phyloP scores from a whole-genome alignment of 2,888 invertebrate genomes.

The Mesorhabditis belari region DNA sequence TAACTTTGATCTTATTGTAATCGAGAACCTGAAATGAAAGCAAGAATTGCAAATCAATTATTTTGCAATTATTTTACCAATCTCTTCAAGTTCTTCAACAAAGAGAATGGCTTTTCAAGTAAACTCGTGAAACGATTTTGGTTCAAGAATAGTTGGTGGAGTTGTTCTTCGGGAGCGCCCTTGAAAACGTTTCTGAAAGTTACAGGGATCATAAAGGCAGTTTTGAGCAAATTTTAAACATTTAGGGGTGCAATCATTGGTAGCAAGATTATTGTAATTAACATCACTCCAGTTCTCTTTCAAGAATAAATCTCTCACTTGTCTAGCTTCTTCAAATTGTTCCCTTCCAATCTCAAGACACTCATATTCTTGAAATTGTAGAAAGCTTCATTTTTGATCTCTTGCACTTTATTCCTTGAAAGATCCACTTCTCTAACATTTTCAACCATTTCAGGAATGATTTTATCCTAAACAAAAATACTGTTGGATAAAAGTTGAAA shows the following conservation, averaged over 20 bases:
- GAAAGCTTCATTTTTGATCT: constrained; percentile 17
- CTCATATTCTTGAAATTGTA: constrained; percentile 10
- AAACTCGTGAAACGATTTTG: constrained; percentile 14
- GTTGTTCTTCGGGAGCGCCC: constrained; percentile 8
- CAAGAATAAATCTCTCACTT: too few species aligned
- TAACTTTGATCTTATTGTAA: neutral
- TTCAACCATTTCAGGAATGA: constrained; percentile 16
- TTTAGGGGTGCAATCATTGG: too few species aligned
- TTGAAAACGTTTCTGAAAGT: constrained; percentile 9
- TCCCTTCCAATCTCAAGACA: neutral
- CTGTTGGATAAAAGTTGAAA: neutral
- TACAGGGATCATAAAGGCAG: neutral
- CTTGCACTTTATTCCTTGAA: constrained; percentile 13
- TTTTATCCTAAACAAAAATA: constrained; percentile 14
- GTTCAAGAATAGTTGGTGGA: constrained; percentile 32
- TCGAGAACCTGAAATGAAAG: neutral
- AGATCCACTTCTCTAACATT: constrained; percentile 11
- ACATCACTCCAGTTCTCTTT: too few species aligned
- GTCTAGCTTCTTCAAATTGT: neutral
- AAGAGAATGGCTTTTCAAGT: neutral
- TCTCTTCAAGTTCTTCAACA: neutral
- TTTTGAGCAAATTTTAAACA: neutral
- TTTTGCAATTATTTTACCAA: neutral
- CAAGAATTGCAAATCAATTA: neutral
- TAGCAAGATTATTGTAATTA: too few species aligned